phyloP scores from a whole-genome alignment of 2,888 invertebrate species.

The Drosophila glabriapex region DNA sequence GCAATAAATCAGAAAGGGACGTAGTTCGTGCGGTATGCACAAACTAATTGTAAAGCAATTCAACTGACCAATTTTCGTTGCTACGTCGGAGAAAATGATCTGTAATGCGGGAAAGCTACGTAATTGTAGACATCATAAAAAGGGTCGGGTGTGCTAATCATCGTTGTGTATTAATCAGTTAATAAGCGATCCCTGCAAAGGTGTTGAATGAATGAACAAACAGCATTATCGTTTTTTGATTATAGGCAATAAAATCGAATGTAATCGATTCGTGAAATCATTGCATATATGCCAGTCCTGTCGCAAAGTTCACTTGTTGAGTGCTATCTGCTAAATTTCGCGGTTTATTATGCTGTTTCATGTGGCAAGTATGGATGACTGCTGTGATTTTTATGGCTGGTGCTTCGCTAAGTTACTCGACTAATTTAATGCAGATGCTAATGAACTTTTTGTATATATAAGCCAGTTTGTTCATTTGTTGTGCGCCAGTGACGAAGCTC shows the following conservation, averaged over 20 bases:
- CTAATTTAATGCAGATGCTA: too few species aligned
- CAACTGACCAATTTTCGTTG: not conserved
- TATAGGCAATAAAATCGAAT: not conserved
- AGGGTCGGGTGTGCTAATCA: not conserved
- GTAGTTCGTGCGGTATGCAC: not conserved
- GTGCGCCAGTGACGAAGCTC: not conserved
- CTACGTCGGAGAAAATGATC: not conserved
- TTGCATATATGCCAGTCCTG: not conserved
- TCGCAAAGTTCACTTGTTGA: not conserved
- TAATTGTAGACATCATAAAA: not conserved
- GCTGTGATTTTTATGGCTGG: not conserved
- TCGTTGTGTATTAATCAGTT: not conserved
- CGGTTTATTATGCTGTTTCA: not conserved
- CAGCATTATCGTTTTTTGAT: not conserved
- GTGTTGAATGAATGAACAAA: not conserved
- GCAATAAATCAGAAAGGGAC: not conserved
- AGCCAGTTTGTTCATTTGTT: not conserved
- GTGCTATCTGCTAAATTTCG: not conserved
- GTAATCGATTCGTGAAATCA: not conserved
- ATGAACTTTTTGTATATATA: not conserved
- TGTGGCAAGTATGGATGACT: not conserved
- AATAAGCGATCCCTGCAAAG: not conserved
- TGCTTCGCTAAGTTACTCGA: not conserved
- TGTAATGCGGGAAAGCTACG: not conserved
- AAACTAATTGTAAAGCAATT: not conserved